Evolutionary conservation across 2,888 invertebrate genomes (phyloP), one percentile per base, ranked within the genome.

Genomic region (Brenthis daphne): DNA sequence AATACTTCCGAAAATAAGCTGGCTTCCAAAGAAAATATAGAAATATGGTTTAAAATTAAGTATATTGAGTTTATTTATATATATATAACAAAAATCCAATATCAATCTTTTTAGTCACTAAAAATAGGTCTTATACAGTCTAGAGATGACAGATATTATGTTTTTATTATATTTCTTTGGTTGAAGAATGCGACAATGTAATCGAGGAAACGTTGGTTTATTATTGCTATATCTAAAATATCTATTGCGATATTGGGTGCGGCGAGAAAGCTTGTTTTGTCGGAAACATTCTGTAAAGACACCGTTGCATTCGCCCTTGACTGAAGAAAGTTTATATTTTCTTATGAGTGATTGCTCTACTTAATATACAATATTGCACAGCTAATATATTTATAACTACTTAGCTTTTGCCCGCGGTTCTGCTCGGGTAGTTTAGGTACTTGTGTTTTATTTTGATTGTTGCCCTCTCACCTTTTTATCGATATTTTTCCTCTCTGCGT

Each of bases 181-280:
- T 60, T 43, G 47, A 56, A 61, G 69, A 67, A 72, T 71, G 66
- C 51, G 51, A 29, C 60, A 56, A 37, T 56, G 71, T 51, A 72
- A 72, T 71, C 67, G 60, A 67, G 71, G 71, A 72, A 72, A 64
- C 65, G 57, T 61, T 67, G 53, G 11, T 43, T 67, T 70, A 55
- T 69, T 64, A 72, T 72, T 69, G 64, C 69, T 69, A 55, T 67
- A 43, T 58, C 64, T 69, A 60, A 60, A 72, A 69, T 65, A 60
- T 12, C 66, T 55, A 55, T 71, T 68, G 65, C 65, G 63, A 57
- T 64, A 58, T 68, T 51, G 56, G 69, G 57, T 70, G 69, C 61
- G 61, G 61, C 47, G 50, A 61, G 68, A 61, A 70, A 70, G 64
- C 56, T 55, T 47, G 58, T 51, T 57, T 57, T 64, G 57, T 63